Percentiles rank a stretch among this genome's conserved stretches.
Conservation (phyloP, 2,888 invertebrate species). For the Pristionchus maxplancki region DNA sequence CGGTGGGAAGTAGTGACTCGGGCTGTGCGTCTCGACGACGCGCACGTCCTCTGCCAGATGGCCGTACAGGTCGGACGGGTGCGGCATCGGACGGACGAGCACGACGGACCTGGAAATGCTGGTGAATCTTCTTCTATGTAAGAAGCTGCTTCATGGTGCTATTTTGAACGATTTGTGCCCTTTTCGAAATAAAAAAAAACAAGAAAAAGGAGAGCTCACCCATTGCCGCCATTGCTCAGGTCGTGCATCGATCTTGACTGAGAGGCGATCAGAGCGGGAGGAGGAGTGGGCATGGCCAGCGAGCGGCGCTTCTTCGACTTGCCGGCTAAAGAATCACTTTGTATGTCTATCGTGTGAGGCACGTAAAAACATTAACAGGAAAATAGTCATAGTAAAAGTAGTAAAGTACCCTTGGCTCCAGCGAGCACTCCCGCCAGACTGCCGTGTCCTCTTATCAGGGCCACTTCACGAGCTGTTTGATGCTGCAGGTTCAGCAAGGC, state of each 20-base stretch:
- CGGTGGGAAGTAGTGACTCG: slow-evolving; percentile 5
- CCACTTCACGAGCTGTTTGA: slow-evolving; percentile 67
- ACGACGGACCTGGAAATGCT: neutral
- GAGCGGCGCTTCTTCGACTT: slow-evolving; percentile 45
- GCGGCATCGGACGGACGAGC: slow-evolving; percentile 27
- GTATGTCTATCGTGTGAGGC: no score
- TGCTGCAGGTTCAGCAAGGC: slow-evolving; percentile 64
- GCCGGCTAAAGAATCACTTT: neutral
- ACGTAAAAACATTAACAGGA: no score
- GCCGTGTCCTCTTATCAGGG: slow-evolving; percentile 61
- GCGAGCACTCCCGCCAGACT: slow-evolving; percentile 63
- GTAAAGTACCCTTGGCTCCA: slow-evolving; percentile 54
- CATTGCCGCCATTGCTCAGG: neutral
- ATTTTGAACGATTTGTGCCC: no score
- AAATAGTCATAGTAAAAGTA: neutral
- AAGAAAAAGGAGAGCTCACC: no score
- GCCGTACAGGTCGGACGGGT: slow-evolving; percentile 35
- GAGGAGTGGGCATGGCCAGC: neutral
- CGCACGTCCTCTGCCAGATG: slow-evolving; percentile 11
- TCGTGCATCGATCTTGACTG: slow-evolving; percentile 43
- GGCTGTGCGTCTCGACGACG: neutral
- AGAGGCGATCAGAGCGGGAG: neutral
- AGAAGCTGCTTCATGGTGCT: no score
- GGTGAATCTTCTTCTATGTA: no score
- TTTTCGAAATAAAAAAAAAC: no score